A percentile compares a stretch with the other conserved stretches of the same genome.
Evolutionary conservation across 2,113 vertebrate genomes (phyloP).

Genomic region (Zootoca vivipara): DNA sequence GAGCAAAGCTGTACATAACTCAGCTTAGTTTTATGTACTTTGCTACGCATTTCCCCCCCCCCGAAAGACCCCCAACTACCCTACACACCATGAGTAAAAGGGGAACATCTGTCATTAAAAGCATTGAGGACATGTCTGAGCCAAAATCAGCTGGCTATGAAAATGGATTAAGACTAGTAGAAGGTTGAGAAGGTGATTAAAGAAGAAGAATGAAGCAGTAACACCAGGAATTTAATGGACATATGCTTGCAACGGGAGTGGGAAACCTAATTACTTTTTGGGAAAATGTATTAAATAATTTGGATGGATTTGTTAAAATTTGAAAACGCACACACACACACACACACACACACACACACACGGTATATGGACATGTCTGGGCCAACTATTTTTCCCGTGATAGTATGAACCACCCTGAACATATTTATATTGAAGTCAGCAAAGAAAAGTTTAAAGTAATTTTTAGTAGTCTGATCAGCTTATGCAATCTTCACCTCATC

Average conservation of each 20-base stretch:
- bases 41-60: not conserved
- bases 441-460: not conserved
- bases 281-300: no score
- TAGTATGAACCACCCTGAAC: not conserved
- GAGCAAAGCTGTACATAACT: slow-evolving; percentile 19
- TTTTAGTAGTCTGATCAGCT: not conserved
- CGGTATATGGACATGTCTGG: not conserved
- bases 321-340: no score
- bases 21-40: not conserved
- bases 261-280: no score
- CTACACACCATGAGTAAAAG: not conserved
- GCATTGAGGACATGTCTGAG: not conserved
- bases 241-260: no score
- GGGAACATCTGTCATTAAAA: not conserved
- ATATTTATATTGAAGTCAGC: not conserved
- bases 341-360: no score
- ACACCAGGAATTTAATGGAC: no score
- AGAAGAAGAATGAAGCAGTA: no score
- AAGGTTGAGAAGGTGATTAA: no score
- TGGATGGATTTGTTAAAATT: no score
- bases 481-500: not conserved
- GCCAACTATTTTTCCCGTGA: not conserved
- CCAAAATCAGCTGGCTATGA: not conserved
- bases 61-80: not conserved
- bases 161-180: no score